Conservation (phyloP, 2,797 vertebrate species). For the Propithecus deckenii region DNA sequence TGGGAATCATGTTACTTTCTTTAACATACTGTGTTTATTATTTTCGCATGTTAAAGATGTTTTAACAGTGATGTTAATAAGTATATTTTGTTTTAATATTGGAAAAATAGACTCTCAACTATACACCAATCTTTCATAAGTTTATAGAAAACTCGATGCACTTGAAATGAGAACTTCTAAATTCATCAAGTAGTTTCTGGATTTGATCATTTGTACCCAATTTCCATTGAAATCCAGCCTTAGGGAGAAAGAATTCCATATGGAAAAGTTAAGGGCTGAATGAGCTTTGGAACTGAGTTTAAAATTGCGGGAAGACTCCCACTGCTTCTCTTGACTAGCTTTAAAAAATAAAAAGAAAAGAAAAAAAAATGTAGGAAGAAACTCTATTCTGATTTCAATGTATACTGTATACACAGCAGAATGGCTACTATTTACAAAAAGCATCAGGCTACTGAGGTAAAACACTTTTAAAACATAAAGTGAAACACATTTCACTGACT, state of each 20-base stretch:
- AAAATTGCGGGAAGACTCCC: background rate
- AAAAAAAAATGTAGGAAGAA: background rate
- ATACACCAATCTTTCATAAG: background rate
- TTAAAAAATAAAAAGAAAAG: background rate
- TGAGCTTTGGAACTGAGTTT: constrained; percentile 6
- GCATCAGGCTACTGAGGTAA: background rate
- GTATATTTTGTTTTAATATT: constrained; percentile 14
- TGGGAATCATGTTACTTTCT: background rate
- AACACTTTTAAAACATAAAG: constrained; percentile 32
- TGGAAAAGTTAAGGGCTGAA: constrained; percentile 23
- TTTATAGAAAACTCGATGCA: background rate
- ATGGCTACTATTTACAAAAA: constrained; percentile 28
- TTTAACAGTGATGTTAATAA: background rate
- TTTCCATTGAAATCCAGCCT: constrained; percentile 14
- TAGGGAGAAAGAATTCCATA: constrained; percentile 7
- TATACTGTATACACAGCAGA: background rate
- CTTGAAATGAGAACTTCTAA: constrained; percentile 12
- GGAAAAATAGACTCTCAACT: background rate
- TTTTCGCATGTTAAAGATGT: background rate
- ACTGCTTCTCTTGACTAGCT: background rate
- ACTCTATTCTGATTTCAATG: constrained; percentile 43
- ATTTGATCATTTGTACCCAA: constrained; percentile 32
- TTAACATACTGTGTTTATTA: background rate
- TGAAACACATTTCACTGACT: constrained; percentile 12
- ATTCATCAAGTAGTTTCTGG: background rate